Base-by-base conservation (phyloP, 2,113 vertebrate genomes). In the Eulacestoma nigropectus region DNA sequence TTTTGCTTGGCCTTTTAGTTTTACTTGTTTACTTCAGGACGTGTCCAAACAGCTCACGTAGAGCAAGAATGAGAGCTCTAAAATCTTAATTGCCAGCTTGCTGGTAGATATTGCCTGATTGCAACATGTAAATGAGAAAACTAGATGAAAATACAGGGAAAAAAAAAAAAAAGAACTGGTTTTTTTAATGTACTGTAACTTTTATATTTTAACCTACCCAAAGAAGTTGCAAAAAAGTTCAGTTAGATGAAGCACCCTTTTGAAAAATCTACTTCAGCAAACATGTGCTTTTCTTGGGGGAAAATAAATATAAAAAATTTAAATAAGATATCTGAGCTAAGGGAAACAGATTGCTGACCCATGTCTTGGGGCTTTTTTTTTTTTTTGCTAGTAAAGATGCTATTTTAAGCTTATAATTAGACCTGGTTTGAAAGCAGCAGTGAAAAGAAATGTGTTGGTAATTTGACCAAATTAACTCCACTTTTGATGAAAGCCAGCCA, bases 401-500 rank as follows among this genome's bases (percentile, higher is more conserved):
- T 95, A 84, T 96, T 96, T 97, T 78, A 87, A 92, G 82, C 73
- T 94, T 95, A 84, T 93, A 96, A 96, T 85, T 96, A 87, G 76
- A 97, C 82, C 67, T 95, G 89, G n/a, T 80, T 91, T 35, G 1
- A 73, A 90, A 97, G 80, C 94, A 96, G 81, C 90, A 87, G 95
- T 68, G 84, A 95, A 91, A 89, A 97, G 87, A 91, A 96, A 92
- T 23, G 70, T 74, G 90, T 89, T 89, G 76, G 86, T 96, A 84
- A 97, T 89, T 69, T 91, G 86, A 95, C 85, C 82, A 93, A 96
- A 94, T 92, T 87, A 93, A 86, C 84, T 85, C 39, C 87, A 84
- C 74, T 72, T 95, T 72, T 87, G 82, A 88, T 74, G 87, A 90
- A 96, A 96, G 72, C 72, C 92, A 78, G 86, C 19, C 47, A 56